Base-by-base conservation (phyloP, 2,797 vertebrate species). In the Poeciliopsis gracilis region DNA sequence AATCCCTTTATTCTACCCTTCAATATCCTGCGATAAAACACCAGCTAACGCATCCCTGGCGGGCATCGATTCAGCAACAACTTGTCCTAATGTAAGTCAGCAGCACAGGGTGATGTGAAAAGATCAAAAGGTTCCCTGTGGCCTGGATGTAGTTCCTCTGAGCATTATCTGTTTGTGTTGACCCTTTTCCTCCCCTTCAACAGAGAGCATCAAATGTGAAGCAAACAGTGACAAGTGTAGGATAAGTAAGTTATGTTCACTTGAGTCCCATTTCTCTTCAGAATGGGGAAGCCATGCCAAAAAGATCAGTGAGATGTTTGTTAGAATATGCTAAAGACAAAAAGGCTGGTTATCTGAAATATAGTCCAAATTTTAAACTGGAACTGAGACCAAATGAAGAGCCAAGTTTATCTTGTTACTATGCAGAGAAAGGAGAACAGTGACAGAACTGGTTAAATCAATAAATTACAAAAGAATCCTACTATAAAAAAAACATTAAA, bases 111-210 rank as follows among this genome's bases (percentile, higher is more conserved):
- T 79, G 84, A 79, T 78, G 82, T 89, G 87, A 89, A 91, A 92
- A 91, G 89, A 89, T 87, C 93, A 92, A 89, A 88, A 91, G 88
- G 85, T 90, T 88, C 82, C 88, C 55, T 6, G 25, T 84, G 66
- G 91, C 36, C 55, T 8, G 11, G 67, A 46, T 70, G 77, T 69
- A 88, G 82, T 75, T 76, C 73, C 78, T 83, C 73, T 5, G 72
- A 77, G 49, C 75, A 20, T 77, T 49, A 38, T 5, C 33, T 38
- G 53, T 74, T 38, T 69, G 51, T 45, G 59, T 63, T 41, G 15
- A 30, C 41, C 2, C 23, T 57, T 28, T 77, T 51, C 51, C 30
- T 76, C 51, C 59, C 20, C 1, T 18, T 23, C 61, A 61, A 63
- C 43, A 46, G 4, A 16, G 38, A 33, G 13, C 67, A 59, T 66